Evolutionary conservation across 2,888 invertebrate genomes (phyloP).

Genomic region (Phasia obesa): DNA sequence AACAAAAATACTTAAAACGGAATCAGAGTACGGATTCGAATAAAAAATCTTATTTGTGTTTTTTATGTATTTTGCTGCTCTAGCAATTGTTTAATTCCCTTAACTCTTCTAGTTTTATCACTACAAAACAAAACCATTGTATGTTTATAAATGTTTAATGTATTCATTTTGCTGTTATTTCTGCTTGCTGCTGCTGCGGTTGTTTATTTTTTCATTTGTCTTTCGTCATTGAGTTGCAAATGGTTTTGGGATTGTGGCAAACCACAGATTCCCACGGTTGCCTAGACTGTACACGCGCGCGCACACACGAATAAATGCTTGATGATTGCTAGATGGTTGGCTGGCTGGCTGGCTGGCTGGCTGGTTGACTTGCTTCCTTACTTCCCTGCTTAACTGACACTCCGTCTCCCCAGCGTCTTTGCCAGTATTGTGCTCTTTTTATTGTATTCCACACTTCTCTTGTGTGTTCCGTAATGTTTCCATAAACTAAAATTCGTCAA

Average conservation of each 20-base stretch:
- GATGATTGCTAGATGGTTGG: constrained; percentile 23
- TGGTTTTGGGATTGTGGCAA: constrained; percentile 78
- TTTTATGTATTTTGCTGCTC: constrained; percentile 43
- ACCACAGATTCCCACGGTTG: constrained; percentile 77
- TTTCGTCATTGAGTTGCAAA: constrained; percentile 74
- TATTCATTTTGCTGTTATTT: constrained; percentile 57
- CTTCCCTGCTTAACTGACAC: constrained; percentile 46
- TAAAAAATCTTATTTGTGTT: constrained; percentile 53
- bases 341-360: constrained; percentile 10
- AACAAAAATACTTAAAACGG: constrained; percentile 32
- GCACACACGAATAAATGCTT: constrained; percentile 70
- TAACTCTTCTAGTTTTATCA: constrained; percentile 62
- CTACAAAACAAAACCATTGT: constrained; percentile 16
- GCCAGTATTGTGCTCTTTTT: constrained; percentile 30
- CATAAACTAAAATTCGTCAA: constrained; percentile 42
- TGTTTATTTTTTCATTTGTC: constrained; percentile 66
- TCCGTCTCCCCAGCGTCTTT: constrained; percentile 56
- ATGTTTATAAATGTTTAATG: constrained; percentile 65
- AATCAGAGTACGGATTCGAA: constrained; percentile 57
- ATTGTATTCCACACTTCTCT: background rate
- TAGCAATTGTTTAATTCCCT: constrained; percentile 60
- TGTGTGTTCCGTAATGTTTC: background rate
- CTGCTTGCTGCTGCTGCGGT: constrained; percentile 45
- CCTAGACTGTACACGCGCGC: constrained; percentile 75
- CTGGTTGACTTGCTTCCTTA: constrained; percentile 16